Percentiles rank a stretch among this genome's conserved stretches.
Conservation (phyloP, 2,113 vertebrate species). For the Thryonomys swinderianus region DNA sequence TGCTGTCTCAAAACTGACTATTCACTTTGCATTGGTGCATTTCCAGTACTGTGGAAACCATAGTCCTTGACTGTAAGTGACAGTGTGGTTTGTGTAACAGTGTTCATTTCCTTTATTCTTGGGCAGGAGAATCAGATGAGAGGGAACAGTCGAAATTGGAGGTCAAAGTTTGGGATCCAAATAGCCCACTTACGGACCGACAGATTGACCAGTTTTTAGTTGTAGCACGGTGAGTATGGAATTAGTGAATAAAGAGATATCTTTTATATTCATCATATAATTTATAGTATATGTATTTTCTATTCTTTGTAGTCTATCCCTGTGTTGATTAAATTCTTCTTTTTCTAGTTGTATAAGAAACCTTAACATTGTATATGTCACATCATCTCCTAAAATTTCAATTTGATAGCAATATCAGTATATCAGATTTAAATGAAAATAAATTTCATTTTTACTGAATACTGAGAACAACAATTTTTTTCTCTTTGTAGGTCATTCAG, state of each 20-base stretch:
- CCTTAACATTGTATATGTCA: neutral
- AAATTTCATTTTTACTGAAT: slow-evolving; percentile 14
- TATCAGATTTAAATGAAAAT: slow-evolving; percentile 6
- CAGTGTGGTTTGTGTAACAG: slow-evolving; percentile 40
- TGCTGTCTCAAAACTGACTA: neutral
- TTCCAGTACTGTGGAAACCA: neutral
- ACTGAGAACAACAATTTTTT: neutral
- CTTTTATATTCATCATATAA: neutral
- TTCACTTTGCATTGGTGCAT: neutral
- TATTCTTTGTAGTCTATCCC: neutral
- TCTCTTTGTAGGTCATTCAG: neutral
- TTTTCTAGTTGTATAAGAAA: slow-evolving; percentile 21
- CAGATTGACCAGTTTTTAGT: slow-evolving; percentile 99
- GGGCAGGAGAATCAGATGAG: slow-evolving; percentile 94
- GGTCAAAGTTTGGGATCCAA: slow-evolving; percentile 98
- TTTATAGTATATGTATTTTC: neutral
- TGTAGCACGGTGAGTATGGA: slow-evolving; percentile 93
- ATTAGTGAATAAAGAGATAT: neutral
- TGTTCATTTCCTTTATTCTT: slow-evolving; percentile 61
- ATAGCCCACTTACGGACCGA: slow-evolving; percentile 96
- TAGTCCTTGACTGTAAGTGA: neutral
- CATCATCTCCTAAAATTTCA: neutral
- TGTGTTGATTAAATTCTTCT: neutral
- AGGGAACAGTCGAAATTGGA: slow-evolving; percentile 97
- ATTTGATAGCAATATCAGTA: neutral